Evolutionary conservation across 1,140 invertebrate species (phyloP), one percentile per base, ranked within the genome.

Genomic region (Diabrotica undecimpunctata): DNA sequence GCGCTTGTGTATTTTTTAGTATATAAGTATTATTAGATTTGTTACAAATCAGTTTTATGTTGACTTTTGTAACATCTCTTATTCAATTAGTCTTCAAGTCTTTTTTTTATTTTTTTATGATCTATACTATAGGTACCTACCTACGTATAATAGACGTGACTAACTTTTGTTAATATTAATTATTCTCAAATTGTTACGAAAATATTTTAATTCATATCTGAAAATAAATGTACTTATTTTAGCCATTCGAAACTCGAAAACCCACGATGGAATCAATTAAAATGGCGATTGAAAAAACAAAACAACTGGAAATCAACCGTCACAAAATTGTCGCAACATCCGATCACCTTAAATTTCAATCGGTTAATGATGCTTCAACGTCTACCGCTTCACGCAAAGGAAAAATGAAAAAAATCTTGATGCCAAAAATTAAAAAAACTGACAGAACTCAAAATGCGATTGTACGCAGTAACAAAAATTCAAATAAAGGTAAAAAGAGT

Each of bases 281-380:
- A 61, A 25, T 25, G 52, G 59, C 59, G 7, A 61, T 61, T n/a
- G 59, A 61, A 35, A 61, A 61, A 53, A 50, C 46, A 7, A 61
- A 61, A 38, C 41, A 35, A 38, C n/a, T 58, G 35, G 38, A 59
- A 59, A 59, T 41, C 39, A 25, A 61, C 46, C n/a, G 59, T 10
- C 13, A 61, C 25, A 61, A 61, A 12, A 61, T 52, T 52, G 59
- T 61, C 7, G 59, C 25, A 10, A 61, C 59, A 5, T 13, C 46
- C 8, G 7, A n/a, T n/a, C n/a, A n/a, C n/a, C n/a, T n/a, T n/a
- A n/a, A n/a, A n/a, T n/a, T 13, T 51, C n/a, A 8, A 12, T 36
- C 39, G 36, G 10, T 61, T 41, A 61, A n/a, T n/a, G 59, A 61
- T 13, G 59, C 59, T n/a, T 61, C 59, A 36, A 61, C 59, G 10